Evolutionary conservation across 2,888 invertebrate species (phyloP).

Genomic region (Hypolimnas misippus): DNA sequence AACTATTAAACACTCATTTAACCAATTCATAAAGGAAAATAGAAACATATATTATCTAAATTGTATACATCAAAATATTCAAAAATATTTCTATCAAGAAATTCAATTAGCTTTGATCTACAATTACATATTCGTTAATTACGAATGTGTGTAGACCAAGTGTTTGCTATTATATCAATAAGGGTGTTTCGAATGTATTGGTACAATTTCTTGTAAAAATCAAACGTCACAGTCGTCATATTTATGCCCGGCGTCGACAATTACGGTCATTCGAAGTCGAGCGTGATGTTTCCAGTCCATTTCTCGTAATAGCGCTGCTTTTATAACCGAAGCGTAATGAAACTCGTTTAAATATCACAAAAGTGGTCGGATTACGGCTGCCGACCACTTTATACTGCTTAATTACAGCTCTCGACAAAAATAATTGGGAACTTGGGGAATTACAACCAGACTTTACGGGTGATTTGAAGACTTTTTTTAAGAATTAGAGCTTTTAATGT

Average conservation of each 20-base stretch:
- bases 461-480: conserved; percentile 53
- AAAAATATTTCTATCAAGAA: too few relatives aligned
- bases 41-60: not conserved
- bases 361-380: conserved; percentile 79
- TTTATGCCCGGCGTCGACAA: conserved; percentile 59
- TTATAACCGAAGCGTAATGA: conserved; percentile 81
- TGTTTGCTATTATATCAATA: not conserved
- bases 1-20: too few relatives aligned
- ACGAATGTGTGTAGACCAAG: not conserved
- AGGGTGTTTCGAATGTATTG: conserved; percentile 1
- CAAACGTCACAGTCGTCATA: conserved; percentile 51
- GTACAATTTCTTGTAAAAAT: conserved; percentile 44
- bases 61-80: too few relatives aligned
- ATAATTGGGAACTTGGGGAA: conserved; percentile 79
- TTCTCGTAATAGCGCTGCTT: conserved; percentile 77
- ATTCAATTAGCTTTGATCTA: not conserved
- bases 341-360: conserved; percentile 82
- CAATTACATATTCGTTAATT: not conserved
- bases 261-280: conserved; percentile 74
- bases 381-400: conserved; percentile 78
- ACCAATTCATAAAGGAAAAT: not conserved
- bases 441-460: conserved; percentile 70
- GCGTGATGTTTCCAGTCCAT: conserved; percentile 80
- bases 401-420: conserved; percentile 79
- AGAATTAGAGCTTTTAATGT: conserved; percentile 29